Base-by-base conservation (phyloP, 2,888 invertebrate species). In the Drymonia ruficornis region DNA sequence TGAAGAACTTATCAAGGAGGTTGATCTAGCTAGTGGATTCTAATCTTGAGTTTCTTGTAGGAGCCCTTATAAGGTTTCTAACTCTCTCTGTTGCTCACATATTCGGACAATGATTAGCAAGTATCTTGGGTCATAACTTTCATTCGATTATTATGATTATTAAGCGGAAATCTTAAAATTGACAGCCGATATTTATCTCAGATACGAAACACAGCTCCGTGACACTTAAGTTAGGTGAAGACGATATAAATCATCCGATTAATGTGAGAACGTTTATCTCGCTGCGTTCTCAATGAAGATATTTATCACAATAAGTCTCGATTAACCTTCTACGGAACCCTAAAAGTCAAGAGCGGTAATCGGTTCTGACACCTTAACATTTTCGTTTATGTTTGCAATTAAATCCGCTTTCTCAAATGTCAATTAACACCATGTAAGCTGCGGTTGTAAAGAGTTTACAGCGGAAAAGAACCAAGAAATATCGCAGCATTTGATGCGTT, bases 401-500 rank as follows among this genome's bases (percentile, higher is more conserved):
- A 67, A 64, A 61, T 54, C 55, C 49, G 67, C 72, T 76, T 74
- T 75, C 78, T 67, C 60, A 65, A 64, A 63, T 67, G 70, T 72
- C 70, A 75, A 71, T 74, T 73, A 72, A 65, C 65, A 52, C 52
- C n/a, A 57, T 43, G 9, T 19, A 12, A 19, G n/a, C 19, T 19
- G 15, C 9, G 8, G 18, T 42, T 42, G 38, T 8, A 9, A 31
- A 13, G n/a, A 11, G 31, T 5, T 31, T 13, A 34, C 12, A 13
- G 13, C 3, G 13, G 31, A 8, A 8, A 9, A 31, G 5, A 28
- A 28, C n/a, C n/a, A n/a, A n/a, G n/a, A n/a, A n/a, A n/a, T n/a
- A n/a, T n/a, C n/a, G n/a, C n/a, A n/a, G n/a, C n/a, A n/a, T n/a
- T n/a, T n/a, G n/a, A 23, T 23, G 2, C 23, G 7, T 23, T 23